Evolutionary conservation across 2,113 vertebrate species (phyloP).

Genomic region (Corydoras sp.): DNA sequence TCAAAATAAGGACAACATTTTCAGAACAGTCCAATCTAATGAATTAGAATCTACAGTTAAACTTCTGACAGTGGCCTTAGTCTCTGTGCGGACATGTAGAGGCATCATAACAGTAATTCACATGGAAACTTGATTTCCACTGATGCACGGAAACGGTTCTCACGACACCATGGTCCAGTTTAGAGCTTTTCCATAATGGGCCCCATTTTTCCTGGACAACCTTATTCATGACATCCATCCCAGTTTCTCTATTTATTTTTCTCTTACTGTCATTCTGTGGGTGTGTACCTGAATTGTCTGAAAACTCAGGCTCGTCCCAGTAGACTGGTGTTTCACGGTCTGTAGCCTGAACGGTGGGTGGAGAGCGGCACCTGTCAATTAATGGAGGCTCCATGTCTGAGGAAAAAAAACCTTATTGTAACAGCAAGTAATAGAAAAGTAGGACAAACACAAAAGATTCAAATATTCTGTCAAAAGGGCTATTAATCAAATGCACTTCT

Average conservation of each 20-base stretch:
- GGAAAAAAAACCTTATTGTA: constrained; percentile 28
- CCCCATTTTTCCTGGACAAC: constrained; percentile 26
- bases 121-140: constrained; percentile 3
- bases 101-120: too few relatives aligned
- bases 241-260: not conserved
- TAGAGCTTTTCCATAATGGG: constrained; percentile 17
- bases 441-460: too few relatives aligned
- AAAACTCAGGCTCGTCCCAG: constrained; percentile 96
- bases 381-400: constrained; percentile 88
- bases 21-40: too few relatives aligned
- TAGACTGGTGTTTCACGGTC: constrained; percentile 62
- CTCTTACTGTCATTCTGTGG: not conserved
- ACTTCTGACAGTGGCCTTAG: too few relatives aligned
- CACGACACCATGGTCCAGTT: constrained; percentile 10
- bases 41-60: too few relatives aligned
- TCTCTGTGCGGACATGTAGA: too few relatives aligned
- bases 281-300: constrained; percentile 89
- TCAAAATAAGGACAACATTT: too few relatives aligned
- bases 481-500: too few relatives aligned
- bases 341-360: constrained; percentile 71
- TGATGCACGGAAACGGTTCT: constrained; percentile 11
- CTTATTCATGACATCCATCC: not conserved
- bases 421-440: too few relatives aligned
- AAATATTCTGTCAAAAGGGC: too few relatives aligned
- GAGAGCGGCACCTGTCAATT: constrained; percentile 91